Conservation (phyloP, 2,888 invertebrate genomes). For the Rotaria sp. region DNA sequence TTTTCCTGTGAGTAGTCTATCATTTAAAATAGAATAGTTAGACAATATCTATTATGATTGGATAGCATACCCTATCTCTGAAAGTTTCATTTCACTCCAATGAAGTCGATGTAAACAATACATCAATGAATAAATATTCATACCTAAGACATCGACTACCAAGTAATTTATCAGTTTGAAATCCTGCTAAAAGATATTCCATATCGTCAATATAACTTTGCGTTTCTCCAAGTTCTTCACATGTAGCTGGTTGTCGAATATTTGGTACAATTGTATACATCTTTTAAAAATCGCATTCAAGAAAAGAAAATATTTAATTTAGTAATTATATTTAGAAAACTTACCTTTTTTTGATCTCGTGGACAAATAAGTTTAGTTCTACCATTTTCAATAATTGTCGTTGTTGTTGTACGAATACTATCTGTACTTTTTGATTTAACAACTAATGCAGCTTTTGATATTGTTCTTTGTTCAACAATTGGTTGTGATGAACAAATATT, state of each 20-base stretch:
- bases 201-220: conserved; percentile 14
- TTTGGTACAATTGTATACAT: conserved; percentile 2
- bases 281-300: not conserved
- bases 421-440: not conserved
- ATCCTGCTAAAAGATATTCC: not conserved
- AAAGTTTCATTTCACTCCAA: too few relatives aligned
- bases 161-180: not conserved
- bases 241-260: conserved; percentile 1
- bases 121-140: too few relatives aligned
- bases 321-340: not conserved
- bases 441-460: not conserved
- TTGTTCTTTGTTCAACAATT: not conserved
- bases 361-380: not conserved
- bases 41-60: too few relatives aligned
- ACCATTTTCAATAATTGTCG: conserved; percentile 1
- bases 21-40: too few relatives aligned
- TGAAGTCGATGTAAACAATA: too few relatives aligned
- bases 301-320: not conserved
- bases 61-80: too few relatives aligned
- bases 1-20: too few relatives aligned
- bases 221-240: conserved; percentile 2
- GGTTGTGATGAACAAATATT: not conserved
- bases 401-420: not conserved
- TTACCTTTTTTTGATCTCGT: not conserved
- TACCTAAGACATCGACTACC: not conserved